Evolutionary conservation across 2,797 vertebrate species (phyloP).

Genomic region (Myioborus melanocephalus): DNA sequence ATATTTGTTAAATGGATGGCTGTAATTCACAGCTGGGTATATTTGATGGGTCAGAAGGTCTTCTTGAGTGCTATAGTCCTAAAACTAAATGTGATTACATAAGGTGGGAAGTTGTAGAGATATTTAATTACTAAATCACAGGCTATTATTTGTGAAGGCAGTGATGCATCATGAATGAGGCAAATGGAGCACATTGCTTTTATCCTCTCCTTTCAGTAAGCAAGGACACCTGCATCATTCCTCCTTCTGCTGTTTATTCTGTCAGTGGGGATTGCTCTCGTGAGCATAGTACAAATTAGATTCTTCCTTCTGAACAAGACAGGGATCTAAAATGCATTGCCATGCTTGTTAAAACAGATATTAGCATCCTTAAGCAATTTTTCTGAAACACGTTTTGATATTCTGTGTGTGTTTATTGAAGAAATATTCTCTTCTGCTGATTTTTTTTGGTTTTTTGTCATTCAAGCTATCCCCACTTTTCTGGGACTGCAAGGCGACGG

Average conservation of each 20-base stretch:
- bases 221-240: constrained; percentile 15
- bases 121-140: constrained; percentile 56
- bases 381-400: neutral
- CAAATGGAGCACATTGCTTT: neutral
- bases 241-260: neutral
- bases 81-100: neutral
- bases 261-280: neutral
- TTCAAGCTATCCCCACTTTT: neutral
- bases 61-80: neutral
- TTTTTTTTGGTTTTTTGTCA: neutral
- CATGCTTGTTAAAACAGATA: neutral
- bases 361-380: neutral
- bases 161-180: constrained; percentile 16
- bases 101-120: constrained; percentile 15
- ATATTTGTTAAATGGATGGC: neutral
- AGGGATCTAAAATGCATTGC: neutral
- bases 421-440: neutral
- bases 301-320: neutral
- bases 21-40: neutral
- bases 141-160: neutral
- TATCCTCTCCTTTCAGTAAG: neutral
- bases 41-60: constrained; percentile 25
- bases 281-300: neutral
- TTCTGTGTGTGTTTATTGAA: neutral
- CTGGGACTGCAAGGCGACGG: neutral